Conservation (phyloP, 1,140 invertebrate genomes). For the Lasioglossum baleicum region DNA sequence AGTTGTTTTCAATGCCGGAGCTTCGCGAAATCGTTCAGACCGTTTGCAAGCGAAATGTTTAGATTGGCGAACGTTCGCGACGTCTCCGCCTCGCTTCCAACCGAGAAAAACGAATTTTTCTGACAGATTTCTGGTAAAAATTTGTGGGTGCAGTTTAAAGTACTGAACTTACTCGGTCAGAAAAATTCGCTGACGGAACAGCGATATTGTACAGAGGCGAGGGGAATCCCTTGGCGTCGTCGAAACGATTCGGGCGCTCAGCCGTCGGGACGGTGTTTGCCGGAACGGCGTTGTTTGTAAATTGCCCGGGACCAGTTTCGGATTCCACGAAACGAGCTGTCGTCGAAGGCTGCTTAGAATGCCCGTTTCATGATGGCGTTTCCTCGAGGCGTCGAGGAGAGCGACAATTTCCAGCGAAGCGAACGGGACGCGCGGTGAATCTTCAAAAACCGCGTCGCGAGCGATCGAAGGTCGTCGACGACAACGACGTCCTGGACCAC, state of each 20-base stretch:
- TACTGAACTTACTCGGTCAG: background rate
- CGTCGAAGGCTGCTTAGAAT: background rate
- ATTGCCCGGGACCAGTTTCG: slow-evolving; percentile 8
- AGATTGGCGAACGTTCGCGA: no score
- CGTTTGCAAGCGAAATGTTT: no score
- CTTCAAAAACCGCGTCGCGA: background rate
- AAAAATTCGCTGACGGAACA: background rate
- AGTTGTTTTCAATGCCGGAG: no score
- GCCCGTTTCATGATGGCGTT: slow-evolving; percentile 14
- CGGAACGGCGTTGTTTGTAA: slow-evolving; percentile 6
- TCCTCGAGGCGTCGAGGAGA: background rate
- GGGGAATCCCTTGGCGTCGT: background rate
- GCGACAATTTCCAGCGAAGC: background rate
- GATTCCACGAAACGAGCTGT: slow-evolving; percentile 20
- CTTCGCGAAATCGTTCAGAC: no score
- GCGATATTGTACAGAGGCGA: background rate
- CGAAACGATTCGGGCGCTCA: background rate
- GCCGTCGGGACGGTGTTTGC: background rate
- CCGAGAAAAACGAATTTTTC: no score
- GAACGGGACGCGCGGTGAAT: slow-evolving; percentile 19
- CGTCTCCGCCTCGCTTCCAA: no score
- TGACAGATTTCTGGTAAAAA: no score
- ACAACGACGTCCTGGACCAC: background rate
- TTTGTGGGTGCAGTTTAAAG: no score
- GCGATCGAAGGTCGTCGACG: slow-evolving; percentile 17